Evolutionary conservation across 2,113 vertebrate species (phyloP).

Genomic region (Gavialis gangeticus): DNA sequence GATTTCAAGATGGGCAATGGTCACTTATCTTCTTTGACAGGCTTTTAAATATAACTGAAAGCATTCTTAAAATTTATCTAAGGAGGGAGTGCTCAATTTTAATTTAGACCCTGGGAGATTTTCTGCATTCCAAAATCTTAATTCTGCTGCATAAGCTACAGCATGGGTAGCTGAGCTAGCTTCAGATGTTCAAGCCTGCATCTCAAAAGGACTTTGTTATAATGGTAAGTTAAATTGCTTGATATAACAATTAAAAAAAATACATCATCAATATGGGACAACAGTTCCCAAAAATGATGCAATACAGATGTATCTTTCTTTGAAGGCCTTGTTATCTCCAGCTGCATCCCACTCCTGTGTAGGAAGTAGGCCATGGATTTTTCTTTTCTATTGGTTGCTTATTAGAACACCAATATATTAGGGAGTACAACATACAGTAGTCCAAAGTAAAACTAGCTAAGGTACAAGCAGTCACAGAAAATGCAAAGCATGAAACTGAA

Average conservation of each 20-base stretch:
- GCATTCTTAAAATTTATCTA: rapidly evolving
- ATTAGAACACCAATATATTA: neutral
- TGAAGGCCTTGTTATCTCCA: neutral
- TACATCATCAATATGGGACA: no score
- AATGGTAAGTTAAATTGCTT: neutral
- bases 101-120: neutral
- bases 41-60: neutral
- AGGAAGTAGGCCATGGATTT: neutral
- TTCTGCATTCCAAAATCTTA: neutral
- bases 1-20: neutral
- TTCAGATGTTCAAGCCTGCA: neutral
- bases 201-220: neutral
- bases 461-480: neutral
- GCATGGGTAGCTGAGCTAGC: neutral
- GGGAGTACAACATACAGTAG: neutral
- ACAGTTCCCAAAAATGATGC: neutral
- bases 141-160: neutral
- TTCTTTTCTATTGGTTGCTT: neutral
- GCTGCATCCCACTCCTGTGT: neutral
- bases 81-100: neutral
- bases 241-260: neutral
- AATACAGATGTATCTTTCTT: neutral
- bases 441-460: neutral
- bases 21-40: rapidly evolving
- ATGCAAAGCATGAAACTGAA: neutral